phyloP scores from a whole-genome alignment of 2,113 vertebrate species.

The Mixornis gularis region DNA sequence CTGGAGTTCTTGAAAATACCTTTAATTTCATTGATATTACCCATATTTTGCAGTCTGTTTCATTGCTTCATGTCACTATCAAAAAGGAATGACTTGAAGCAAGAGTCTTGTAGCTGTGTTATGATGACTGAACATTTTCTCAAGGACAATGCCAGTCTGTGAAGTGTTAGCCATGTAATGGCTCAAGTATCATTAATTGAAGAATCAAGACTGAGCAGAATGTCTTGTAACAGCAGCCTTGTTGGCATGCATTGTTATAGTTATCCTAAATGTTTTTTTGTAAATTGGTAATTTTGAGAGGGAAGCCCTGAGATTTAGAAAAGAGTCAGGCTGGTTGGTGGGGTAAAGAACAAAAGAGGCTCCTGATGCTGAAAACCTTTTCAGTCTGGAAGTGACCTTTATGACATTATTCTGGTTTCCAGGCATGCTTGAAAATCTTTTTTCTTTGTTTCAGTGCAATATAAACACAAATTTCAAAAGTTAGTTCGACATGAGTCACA shows the following conservation, averaged over 20 bases:
- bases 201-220: background rate
- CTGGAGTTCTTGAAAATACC: background rate
- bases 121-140: background rate
- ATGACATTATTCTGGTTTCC: background rate
- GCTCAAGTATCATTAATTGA: background rate
- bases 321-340: background rate
- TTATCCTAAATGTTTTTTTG: background rate
- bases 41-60: background rate
- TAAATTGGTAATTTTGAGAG: background rate
- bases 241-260: background rate
- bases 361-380: background rate
- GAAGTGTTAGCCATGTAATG: background rate
- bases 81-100: background rate
- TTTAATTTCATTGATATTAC: background rate
- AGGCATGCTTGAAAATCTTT: background rate
- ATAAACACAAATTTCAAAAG: slow-evolving; percentile 26
- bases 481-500: background rate
- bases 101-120: background rate
- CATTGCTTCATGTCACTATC: background rate
- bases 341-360: background rate
- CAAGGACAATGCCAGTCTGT: background rate
- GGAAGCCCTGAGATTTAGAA: background rate
- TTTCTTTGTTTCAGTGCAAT: background rate
- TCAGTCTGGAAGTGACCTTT: background rate
- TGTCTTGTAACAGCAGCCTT: background rate